Evolutionary conservation across 2,797 vertebrate genomes (phyloP), one percentile per base, ranked within the genome.

Genomic region (Bradypus variegatus): DNA sequence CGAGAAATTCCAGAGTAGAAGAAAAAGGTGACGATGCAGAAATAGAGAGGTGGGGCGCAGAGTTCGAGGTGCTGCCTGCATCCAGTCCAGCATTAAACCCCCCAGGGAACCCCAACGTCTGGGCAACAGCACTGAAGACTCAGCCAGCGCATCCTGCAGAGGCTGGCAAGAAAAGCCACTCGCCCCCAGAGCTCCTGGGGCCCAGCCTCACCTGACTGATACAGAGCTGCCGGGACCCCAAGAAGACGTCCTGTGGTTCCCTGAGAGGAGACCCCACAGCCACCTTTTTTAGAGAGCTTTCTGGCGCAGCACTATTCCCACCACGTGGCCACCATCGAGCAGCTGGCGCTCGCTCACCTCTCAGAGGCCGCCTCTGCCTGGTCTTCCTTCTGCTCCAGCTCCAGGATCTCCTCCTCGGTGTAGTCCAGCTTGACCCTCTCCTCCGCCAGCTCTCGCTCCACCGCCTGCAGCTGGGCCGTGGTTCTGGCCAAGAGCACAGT

Each of bases 381-480:
- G 95, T 98, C 98, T 50, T 99, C 98, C 96, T 98, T 98, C 95
- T 97, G 98, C 93, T 98, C 98, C 93, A 98, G 96, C 95, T 98
- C 98, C 91, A 98, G 97, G 91, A 98, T 97, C 95, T 98, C 98
- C 48, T 98, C 98, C 92, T 98, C 97, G 0, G 97, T 97, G 86
- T 97, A 97, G 93, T 98, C 98, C 95, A 98, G 94, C 96, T 97
- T 98, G 72, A 97, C 98, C 45, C 96, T 98, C 96, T 98, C 98
- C 96, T 98, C 97, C 25, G 97, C 97, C 94, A 98, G 69, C 92
- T 98, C 97, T 85, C 97, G 96, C 94, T 98, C 98, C 76, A 97
- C 98, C 13, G 98, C 98, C 96, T 98, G 98, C 96, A 98, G 97
- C 88, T 98, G 98, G 55, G 97, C 97, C 0, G 97, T 98, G 90